Evolutionary conservation across 2,113 vertebrate species (phyloP), one percentile per base, ranked within the genome.

Genomic region (Arothron firmamentum): DNA sequence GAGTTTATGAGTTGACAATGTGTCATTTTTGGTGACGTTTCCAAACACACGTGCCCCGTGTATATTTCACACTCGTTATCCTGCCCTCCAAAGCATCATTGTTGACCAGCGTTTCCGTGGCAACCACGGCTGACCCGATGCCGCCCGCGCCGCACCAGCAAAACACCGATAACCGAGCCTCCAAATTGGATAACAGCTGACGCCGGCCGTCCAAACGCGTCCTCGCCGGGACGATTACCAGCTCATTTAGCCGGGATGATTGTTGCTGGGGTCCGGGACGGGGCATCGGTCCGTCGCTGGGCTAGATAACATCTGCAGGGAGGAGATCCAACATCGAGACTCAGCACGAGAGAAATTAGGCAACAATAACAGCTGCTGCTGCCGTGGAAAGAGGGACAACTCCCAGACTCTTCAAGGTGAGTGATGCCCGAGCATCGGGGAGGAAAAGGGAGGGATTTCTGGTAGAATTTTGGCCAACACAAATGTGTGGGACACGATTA

Each of bases 341-440:
- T 54, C 54, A 42, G 42, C 34, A 31, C 58, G n/a, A 49, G 16
- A 58, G 65, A 17, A 15, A 52, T 61, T 48, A 18, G 34, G 38
- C 16, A 65, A 46, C 43, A 54, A 65, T 49, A 58, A 53, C 53
- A 64, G 50, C 21, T 49, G 21, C 48, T 31, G 2, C 59, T 23
- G 57, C 46, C 6, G 28, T 41, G 48, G 51, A 73, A 38, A 63
- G 20, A 52, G 38, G 52, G 41, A 60, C 21, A 56, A 31, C n/a
- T 56, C 43, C 28, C 47, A 23, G 38, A 19, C 25, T 47, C 16
- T 43, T 34, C 46, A 49, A 47, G 60, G 17, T 56, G 55, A 66
- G 58, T 20, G 13, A 19, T 59, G 23, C 28, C 38, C 20, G 49
- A 1, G 38, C 72, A 58, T 57, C 18, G 9, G 65, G 73, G 69